These are phyloP conservation scores for Natator depressus DNA, from an alignment of 2,113 vertebrate genomes.

Conservation along the genomic window DNA sequence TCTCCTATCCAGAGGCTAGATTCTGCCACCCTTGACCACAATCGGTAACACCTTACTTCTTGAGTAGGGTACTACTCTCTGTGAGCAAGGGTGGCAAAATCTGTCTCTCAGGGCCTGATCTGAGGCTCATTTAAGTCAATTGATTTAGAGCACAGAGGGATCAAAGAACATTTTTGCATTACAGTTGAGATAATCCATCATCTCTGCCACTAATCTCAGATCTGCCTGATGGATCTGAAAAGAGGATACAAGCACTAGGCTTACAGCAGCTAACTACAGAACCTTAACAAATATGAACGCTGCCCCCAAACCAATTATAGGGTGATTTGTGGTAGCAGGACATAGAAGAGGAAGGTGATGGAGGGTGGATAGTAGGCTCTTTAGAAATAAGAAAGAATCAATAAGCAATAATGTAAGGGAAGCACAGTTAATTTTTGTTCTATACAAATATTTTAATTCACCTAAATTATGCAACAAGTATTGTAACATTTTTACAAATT, in stretches of 20 bases:
- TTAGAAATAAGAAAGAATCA: background rate
- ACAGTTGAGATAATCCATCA: background rate
- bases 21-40: too few species aligned
- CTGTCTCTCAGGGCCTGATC: background rate
- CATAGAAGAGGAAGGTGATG: background rate
- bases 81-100: background rate
- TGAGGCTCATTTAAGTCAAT: background rate
- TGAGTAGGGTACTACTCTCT: background rate
- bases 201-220: too few species aligned
- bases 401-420: background rate
- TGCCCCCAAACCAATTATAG: background rate
- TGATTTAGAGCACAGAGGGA: background rate
- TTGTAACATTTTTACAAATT: background rate
- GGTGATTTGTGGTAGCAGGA: background rate
- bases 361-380: background rate
- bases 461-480: background rate
- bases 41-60: too few species aligned
- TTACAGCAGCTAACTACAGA: accelerated
- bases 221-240: background rate
- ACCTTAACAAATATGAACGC: background rate
- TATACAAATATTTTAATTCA: background rate
- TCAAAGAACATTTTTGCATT: too few species aligned
- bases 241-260: background rate
- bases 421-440: background rate
- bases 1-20: too few species aligned